These are phyloP conservation scores for Ophion ventricosus DNA, from an alignment of 2,888 invertebrate genomes.

Conservation along the genomic window DNA sequence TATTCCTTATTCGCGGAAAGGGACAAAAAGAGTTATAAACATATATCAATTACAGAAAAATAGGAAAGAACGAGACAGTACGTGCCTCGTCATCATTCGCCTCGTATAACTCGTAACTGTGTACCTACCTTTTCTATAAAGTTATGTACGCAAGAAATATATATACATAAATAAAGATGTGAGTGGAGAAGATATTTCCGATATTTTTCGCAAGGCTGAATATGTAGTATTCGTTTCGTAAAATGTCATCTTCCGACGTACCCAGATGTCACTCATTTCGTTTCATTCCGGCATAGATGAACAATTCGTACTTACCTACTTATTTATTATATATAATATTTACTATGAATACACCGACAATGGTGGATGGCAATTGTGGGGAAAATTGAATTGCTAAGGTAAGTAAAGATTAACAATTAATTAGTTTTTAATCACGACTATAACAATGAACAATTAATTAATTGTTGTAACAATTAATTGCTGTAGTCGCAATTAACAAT, in stretches of 20 bases:
- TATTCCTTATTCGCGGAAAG: neutral
- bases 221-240: conserved; percentile 8
- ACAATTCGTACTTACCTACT: conserved; percentile 1
- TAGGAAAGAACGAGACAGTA: neutral
- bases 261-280: conserved; percentile 1
- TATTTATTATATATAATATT: conserved; percentile 4
- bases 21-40: neutral
- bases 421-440: too few relatives aligned
- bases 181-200: conserved; percentile 9
- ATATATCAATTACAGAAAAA: conserved; percentile 4
- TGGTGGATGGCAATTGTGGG: too few relatives aligned
- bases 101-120: neutral
- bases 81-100: neutral
- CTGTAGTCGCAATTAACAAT: too few relatives aligned
- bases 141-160: too few relatives aligned
- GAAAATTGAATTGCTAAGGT: too few relatives aligned
- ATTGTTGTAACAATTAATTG: too few relatives aligned
- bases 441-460: too few relatives aligned
- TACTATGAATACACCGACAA: too few relatives aligned
- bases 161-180: conserved; percentile 6
- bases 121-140: too few relatives aligned
- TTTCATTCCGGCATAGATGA: neutral
- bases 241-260: conserved; percentile 15
- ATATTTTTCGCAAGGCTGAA: conserved; percentile 26
- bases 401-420: too few relatives aligned